phyloP scores from a whole-genome alignment of 2,113 vertebrate species.

The Marcusenius ussheri region DNA sequence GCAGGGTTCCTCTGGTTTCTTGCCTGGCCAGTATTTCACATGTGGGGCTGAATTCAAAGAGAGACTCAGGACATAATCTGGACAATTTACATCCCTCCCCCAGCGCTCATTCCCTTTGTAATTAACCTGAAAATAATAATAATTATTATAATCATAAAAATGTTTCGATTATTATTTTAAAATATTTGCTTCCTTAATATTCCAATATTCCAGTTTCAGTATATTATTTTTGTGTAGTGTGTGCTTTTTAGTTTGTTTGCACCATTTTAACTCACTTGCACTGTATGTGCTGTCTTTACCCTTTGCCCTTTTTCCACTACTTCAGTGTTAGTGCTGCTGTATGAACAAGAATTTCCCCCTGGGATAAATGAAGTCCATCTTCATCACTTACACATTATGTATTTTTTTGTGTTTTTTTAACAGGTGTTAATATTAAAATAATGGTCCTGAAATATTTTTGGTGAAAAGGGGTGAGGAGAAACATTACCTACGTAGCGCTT shows the following conservation, averaged over 20 bases:
- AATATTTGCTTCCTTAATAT: neutral
- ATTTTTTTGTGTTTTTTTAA: neutral
- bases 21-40: conserved; percentile 80
- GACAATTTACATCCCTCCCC: neutral
- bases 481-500: conserved; percentile 75
- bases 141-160: neutral
- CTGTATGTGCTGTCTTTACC: neutral
- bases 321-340: neutral
- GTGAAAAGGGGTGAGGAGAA: neutral
- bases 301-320: neutral
- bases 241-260: neutral
- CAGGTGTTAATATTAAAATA: neutral
- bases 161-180: neutral
- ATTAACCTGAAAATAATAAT: neutral
- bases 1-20: conserved; percentile 77
- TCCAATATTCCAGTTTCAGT: neutral
- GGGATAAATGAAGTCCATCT: neutral
- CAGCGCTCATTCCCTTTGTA: neutral
- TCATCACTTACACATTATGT: neutral
- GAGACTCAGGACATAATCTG: neutral
- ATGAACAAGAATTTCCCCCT: neutral
- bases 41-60: conserved; percentile 65
- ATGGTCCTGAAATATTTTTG: neutral
- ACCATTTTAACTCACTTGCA: neutral
- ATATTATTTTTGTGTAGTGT: no score